These are phyloP conservation scores for Hydrophis major DNA, from an alignment of 2,797 vertebrate genomes.

Conservation along the genomic window DNA sequence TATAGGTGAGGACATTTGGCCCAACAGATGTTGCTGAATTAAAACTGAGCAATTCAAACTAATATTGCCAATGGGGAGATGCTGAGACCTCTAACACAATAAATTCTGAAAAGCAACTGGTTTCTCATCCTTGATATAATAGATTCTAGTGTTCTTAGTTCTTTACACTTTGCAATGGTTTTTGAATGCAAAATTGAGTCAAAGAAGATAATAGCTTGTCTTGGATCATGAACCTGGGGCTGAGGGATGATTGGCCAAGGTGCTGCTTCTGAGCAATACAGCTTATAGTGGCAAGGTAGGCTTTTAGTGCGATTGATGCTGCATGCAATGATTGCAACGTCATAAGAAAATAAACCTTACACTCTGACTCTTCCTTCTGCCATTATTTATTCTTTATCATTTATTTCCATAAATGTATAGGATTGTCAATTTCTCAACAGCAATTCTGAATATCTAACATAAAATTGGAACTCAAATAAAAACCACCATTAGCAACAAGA, in stretches of 20 bases:
- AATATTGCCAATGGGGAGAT: not conserved
- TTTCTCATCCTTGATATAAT: not conserved
- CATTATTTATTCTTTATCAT: not conserved
- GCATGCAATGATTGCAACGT: not conserved
- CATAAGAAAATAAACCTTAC: not conserved
- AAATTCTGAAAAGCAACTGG: not conserved
- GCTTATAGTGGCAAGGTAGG: not conserved
- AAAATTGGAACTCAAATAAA: not conserved
- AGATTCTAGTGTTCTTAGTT: not conserved
- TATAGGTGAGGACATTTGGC: not conserved
- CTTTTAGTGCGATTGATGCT: not conserved
- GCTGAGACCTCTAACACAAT: not conserved
- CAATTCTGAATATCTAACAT: not conserved
- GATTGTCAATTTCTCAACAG: not conserved
- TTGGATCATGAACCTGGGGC: not conserved
- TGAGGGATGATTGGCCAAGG: not conserved
- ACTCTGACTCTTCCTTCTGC: not conserved
- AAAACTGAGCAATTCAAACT: not conserved
- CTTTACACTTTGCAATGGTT: not conserved
- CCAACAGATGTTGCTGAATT: not conserved
- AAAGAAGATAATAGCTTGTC: not conserved
- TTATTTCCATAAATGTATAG: not conserved
- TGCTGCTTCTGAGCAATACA: not conserved
- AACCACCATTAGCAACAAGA: not conserved
- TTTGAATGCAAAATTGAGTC: not conserved